Base-by-base conservation (phyloP, 2,113 vertebrate genomes). In the Budorcas taxicolor region DNA sequence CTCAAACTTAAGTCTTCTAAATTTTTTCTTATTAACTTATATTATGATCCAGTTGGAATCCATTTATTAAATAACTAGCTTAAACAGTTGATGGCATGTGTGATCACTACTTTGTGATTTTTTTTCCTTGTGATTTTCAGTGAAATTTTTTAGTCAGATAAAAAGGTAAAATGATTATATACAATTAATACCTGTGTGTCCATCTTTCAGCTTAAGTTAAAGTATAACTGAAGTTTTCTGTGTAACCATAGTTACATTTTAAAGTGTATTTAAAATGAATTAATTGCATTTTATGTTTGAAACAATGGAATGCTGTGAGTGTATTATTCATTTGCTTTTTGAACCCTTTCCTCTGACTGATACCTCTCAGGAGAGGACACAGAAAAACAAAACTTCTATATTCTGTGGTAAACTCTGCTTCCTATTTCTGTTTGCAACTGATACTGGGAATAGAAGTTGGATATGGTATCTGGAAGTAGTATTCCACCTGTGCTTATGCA, bases 281-380 rank as follows among this genome's bases (percentile, higher is more conserved):
- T 90, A 94, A 94, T 80, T 96, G 27, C 25, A 95, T 87, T 94
- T 95, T 84, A 96, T 97, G 67, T 85, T 53, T 95, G 60, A 96
- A 96, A 52, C 40, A 43, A 13, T 55, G 2, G 8, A 78, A 87
- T 87, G 23, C 13, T 87, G 52, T 95, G 36, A 96, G 40, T 82
- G n/a, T 31, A 33, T 85, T 96, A 85, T 85, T 85, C 67, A 84
- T 74, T 86, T 94, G 62, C 62, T 83, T 78, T 97, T 91, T 81
- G 12, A 90, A 95, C 12, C 81, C 8, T 95, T n/a, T 91, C 13
- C 40, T 40, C 43, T 93, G 33, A 94, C 84, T 71, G 8, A 52
- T 90, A 64, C 25, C 21, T 92, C 50, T 90, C 33, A 47, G 36
- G 36, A 90, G 23, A 21, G 29, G 88, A 90, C 7, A 43, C 45